These are phyloP conservation scores for Peromyscus nudipes DNA, from an alignment of 2,797 vertebrate species.

Conservation along the genomic window DNA sequence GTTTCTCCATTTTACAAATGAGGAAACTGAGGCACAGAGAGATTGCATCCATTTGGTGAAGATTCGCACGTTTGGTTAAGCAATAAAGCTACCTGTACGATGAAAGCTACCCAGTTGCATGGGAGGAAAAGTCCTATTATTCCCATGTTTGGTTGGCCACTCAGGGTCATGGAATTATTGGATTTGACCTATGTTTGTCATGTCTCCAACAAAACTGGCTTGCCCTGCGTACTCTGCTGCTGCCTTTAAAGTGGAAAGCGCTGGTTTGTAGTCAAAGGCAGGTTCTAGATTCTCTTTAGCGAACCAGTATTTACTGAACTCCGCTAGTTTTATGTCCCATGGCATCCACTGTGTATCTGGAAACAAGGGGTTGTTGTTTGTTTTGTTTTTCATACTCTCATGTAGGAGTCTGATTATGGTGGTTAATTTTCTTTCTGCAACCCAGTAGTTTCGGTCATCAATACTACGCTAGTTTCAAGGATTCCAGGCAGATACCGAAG, in stretches of 20 bases:
- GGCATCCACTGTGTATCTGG: background rate
- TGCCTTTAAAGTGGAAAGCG: background rate
- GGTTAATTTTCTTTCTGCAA: conserved; percentile 39
- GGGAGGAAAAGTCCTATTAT: background rate
- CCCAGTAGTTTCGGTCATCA: background rate
- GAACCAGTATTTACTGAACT: background rate
- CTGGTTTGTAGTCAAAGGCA: background rate
- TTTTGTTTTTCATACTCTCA: background rate
- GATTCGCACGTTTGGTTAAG: background rate
- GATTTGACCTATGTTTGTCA: background rate
- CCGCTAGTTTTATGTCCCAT: background rate
- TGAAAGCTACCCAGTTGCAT: background rate
- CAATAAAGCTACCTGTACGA: background rate
- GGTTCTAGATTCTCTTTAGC: conserved; percentile 13
- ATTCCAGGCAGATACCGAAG: background rate
- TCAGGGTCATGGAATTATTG: background rate
- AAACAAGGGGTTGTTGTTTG: background rate
- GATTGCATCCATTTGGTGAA: conserved; percentile 36
- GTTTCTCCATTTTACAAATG: background rate
- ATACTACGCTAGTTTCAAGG: background rate
- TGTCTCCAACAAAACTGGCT: background rate
- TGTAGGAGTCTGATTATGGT: background rate
- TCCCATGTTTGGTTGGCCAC: background rate
- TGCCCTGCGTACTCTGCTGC: background rate
- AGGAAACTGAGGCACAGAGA: conserved; percentile 47